Evolutionary conservation across 2,113 vertebrate species (phyloP).

Genomic region (Melanerpes aurifrons): DNA sequence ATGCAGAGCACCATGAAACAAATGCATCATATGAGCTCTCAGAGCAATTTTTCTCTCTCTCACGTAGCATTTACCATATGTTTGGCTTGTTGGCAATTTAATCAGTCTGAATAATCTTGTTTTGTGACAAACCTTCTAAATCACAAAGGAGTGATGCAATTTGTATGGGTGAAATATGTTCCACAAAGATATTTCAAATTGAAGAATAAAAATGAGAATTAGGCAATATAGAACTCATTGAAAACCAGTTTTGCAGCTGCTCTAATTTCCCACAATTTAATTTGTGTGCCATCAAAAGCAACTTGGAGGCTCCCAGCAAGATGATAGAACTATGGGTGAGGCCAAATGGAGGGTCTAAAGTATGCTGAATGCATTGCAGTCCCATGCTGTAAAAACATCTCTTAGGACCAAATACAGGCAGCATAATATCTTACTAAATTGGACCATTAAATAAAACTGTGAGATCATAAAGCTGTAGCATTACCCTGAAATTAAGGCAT

Average conservation of each 20-base stretch:
- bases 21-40: neutral
- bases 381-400: slow-evolving; percentile 60
- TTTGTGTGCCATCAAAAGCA: slow-evolving; percentile 16
- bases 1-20: neutral
- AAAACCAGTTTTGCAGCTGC: slow-evolving; percentile 45
- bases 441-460: slow-evolving; percentile 76
- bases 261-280: slow-evolving; percentile 63
- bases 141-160: slow-evolving; percentile 63
- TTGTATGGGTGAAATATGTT: slow-evolving; percentile 58
- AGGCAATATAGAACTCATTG: slow-evolving; percentile 47
- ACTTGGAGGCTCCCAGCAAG: slow-evolving; percentile 34
- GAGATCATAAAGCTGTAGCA: slow-evolving; percentile 72
- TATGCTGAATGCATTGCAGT: neutral
- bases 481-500: slow-evolving; percentile 76
- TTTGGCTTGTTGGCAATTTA: slow-evolving; percentile 68
- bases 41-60: slow-evolving; percentile 49
- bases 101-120: slow-evolving; percentile 71
- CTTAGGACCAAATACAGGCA: slow-evolving; percentile 49
- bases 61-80: slow-evolving; percentile 53
- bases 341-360: slow-evolving; percentile 20
- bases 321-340: slow-evolving; percentile 25
- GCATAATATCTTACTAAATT: slow-evolving; percentile 73
- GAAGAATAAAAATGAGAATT: slow-evolving; percentile 66
- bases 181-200: slow-evolving; percentile 48
- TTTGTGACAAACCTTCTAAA: slow-evolving; percentile 66